Conservation (phyloP, 2,113 vertebrate genomes). For the Dromiciops gliroides region DNA sequence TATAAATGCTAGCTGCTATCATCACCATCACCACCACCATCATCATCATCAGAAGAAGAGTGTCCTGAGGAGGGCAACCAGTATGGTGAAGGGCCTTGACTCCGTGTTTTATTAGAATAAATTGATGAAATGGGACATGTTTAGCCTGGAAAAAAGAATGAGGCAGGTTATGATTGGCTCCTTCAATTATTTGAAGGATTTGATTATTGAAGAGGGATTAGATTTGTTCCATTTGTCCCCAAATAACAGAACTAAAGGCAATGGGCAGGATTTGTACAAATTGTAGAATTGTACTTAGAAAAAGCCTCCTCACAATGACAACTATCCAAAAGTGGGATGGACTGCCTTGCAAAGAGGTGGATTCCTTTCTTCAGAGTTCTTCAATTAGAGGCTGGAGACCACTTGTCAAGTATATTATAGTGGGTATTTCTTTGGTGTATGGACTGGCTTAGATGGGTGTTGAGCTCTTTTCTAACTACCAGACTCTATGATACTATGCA, state of each 20-base stretch:
- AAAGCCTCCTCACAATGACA: background rate
- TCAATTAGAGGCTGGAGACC: background rate
- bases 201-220: background rate
- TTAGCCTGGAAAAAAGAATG: background rate
- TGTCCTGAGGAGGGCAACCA: background rate
- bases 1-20: background rate
- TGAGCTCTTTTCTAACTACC: background rate
- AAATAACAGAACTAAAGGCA: background rate
- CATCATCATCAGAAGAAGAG: too few species aligned
- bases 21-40: too few species aligned
- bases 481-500: background rate
- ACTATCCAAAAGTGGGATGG: background rate
- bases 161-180: background rate
- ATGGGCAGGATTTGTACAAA: background rate
- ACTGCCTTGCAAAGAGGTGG: background rate
- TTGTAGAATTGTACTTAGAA: background rate
- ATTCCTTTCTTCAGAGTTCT: background rate
- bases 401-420: background rate
- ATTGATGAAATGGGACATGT: background rate
- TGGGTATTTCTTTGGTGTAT: background rate
- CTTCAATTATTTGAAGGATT: background rate
- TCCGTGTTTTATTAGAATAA: background rate
- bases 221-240: background rate
- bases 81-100: background rate
- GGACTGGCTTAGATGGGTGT: background rate